These are phyloP conservation scores for Oreortyx pictus DNA, from an alignment of 2,797 vertebrate species.

Conservation along the genomic window DNA sequence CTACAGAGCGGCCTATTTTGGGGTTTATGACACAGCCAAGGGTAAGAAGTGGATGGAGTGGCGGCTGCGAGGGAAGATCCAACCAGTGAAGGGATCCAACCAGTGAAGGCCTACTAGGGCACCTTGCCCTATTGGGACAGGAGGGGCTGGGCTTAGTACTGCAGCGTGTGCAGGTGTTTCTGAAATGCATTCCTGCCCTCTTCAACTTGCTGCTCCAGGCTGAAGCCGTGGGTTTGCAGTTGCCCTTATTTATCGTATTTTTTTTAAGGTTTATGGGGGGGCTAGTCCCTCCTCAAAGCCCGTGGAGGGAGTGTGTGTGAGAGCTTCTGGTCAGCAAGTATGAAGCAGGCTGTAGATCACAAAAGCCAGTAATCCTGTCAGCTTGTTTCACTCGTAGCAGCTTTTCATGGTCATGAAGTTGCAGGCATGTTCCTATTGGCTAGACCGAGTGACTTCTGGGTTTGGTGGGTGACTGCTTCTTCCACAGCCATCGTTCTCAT, in stretches of 20 bases:
- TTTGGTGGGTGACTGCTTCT: neutral
- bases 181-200: neutral
- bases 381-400: neutral
- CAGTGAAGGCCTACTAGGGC: neutral
- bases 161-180: neutral
- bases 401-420: neutral
- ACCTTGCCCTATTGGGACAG: neutral
- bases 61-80: neutral
- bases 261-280: neutral
- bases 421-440: neutral
- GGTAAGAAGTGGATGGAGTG: slow-evolving; percentile 81
- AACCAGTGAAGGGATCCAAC: neutral
- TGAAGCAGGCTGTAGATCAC: neutral
- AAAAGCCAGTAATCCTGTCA: neutral
- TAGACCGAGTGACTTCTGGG: neutral
- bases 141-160: neutral
- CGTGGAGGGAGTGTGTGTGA: neutral
- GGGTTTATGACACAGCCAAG: slow-evolving; percentile 98
- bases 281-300: neutral
- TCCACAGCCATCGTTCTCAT: neutral
- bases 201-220: neutral
- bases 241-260: too few relatives aligned
- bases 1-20: slow-evolving; percentile 99
- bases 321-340: neutral
- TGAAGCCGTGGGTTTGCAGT: neutral